Evolutionary conservation across 1,140 invertebrate genomes (phyloP).

Genomic region (Cheumatopsyche charites): DNA sequence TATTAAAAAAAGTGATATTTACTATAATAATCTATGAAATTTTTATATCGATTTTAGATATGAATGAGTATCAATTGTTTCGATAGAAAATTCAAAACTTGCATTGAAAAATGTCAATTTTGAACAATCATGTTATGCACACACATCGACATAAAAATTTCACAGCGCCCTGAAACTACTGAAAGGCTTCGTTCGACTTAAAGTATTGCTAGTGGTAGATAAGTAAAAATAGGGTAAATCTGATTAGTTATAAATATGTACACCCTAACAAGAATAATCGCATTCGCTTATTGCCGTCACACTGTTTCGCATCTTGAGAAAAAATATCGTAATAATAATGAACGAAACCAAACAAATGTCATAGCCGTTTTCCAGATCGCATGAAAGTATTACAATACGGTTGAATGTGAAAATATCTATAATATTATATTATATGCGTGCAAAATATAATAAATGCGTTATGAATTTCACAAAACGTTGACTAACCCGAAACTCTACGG

Average conservation of each 20-base stretch:
- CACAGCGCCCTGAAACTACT: neutral
- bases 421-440: neutral
- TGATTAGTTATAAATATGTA: conserved; percentile 42
- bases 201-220: conserved; percentile 27
- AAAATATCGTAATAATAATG: neutral
- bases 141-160: neutral
- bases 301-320: neutral
- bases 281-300: conserved; percentile 35
- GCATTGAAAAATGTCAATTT: no score
- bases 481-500: neutral
- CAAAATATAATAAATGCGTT: neutral
- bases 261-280: conserved; percentile 27
- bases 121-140: no score
- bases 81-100: no score
- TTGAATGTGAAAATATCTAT: neutral
- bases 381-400: neutral
- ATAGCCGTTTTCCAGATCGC: no score
- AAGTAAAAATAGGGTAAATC: conserved; percentile 45
- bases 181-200: conserved; percentile 35
- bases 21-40: no score
- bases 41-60: no score
- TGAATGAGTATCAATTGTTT: no score
- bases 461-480: neutral
- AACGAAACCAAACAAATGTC: conserved; percentile 42
- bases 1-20: no score